Evolutionary conservation across 2,888 invertebrate genomes (phyloP).

Genomic region (Fragum whitleyi): DNA sequence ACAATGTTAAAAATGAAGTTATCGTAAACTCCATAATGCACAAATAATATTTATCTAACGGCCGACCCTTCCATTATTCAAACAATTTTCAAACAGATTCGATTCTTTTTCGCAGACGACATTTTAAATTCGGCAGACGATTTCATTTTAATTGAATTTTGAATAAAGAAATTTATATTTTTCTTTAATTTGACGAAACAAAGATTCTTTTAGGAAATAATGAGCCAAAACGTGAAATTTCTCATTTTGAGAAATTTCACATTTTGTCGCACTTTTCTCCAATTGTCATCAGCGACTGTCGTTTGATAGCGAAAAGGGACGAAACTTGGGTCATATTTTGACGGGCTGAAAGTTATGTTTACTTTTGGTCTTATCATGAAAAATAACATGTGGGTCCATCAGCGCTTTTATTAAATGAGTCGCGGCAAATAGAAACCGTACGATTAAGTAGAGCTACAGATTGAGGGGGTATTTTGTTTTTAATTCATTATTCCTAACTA

Average conservation of each 20-base stretch:
- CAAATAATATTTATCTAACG: conserved; percentile 23
- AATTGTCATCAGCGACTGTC: too few species aligned
- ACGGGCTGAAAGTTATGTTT: conserved; percentile 49
- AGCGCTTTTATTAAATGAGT: conserved; percentile 52
- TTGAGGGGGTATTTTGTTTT: too few species aligned
- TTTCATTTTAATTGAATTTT: too few species aligned
- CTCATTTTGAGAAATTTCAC: too few species aligned
- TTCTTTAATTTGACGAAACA: too few species aligned
- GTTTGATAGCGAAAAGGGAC: not conserved
- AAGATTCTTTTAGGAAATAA: too few species aligned
- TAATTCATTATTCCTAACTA: too few species aligned
- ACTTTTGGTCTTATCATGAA: conserved; percentile 60
- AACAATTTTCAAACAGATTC: not conserved
- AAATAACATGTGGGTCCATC: conserved; percentile 59
- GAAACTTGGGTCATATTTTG: conserved; percentile 45
- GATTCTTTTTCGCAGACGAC: not conserved
- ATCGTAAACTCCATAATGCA: conserved; percentile 12
- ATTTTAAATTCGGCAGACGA: too few species aligned
- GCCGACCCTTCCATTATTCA: not conserved
- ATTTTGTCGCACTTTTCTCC: too few species aligned
- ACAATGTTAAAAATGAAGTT: conserved; percentile 5
- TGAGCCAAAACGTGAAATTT: too few species aligned
- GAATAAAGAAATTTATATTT: too few species aligned
- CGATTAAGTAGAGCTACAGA: too few species aligned
- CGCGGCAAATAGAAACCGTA: not conserved